Evolutionary conservation across 2,113 vertebrate species (phyloP), one percentile per base, ranked within the genome.

Genomic region (Peromyscus maniculatus): DNA sequence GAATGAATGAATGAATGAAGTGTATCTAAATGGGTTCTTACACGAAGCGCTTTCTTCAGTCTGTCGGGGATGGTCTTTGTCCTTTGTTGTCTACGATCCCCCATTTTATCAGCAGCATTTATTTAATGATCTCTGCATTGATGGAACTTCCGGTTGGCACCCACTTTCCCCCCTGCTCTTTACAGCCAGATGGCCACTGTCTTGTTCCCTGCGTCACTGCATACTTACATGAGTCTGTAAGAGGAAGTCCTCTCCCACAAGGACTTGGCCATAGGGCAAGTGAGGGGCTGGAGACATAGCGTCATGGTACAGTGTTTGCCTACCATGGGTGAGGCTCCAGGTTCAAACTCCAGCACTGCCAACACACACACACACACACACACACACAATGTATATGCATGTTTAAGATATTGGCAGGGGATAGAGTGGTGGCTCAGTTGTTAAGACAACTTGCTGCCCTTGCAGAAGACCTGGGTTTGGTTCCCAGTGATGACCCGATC

Each of bases 41-140:
- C 2, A 19, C 39, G 6, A 31, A 1, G 62, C 21, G 5, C 26
- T 11, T 46, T 13, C 39, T 66, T 87, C 87, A 1, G 87, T 43
- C 33, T 39, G 4, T 22, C 9, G 36, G 31, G 46, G 39, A 67
- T 6, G 7, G 0, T 87, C 49, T n/a, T 72, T 16, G 2, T 55
- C 91, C 43, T 94, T 52, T 7, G 39, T 59, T 19, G 59, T 69
- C 39, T 43, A 12, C 1, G 10, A 52, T 59, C 24, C 57, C 26
- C 39, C 33, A 0, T 52, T 7, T 72, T 71, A 3, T 31, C 72
- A 59, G 22, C 7, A 11, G n/a, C 4, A 0, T 33, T 33, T 39
- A 4, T 52, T 55, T 77, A 49, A 17, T 5, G 67, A 83, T 49
- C 19, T 67, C 59, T 46, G 87, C 80, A 17, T 52, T 7, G 5